phyloP scores from a whole-genome alignment of 2,797 vertebrate species.

The Thamnophis elegans region DNA sequence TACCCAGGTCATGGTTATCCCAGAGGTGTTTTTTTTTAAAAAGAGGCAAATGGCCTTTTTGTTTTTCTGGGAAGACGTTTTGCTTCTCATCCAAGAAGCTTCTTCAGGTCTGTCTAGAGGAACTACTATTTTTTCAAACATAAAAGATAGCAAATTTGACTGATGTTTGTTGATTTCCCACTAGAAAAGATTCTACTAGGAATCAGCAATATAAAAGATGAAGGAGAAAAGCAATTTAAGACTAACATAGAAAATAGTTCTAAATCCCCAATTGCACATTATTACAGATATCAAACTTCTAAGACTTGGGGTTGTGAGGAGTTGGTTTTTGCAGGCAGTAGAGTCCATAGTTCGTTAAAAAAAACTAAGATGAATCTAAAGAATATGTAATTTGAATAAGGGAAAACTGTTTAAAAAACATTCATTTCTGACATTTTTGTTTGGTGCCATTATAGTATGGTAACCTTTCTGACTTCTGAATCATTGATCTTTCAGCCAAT shows the following conservation, averaged over 20 bases:
- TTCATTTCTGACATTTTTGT: neutral
- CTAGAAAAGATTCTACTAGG: neutral
- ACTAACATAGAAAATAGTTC: neutral
- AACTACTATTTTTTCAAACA: neutral
- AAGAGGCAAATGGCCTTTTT: too few species aligned
- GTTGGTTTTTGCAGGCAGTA: neutral
- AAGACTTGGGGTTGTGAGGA: neutral
- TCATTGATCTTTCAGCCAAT: neutral
- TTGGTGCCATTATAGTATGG: neutral
- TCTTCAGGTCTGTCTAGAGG: too few species aligned
- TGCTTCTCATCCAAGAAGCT: too few species aligned
- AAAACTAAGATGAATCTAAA: neutral
- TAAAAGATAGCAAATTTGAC: neutral
- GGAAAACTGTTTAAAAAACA: neutral
- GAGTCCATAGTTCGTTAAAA: neutral
- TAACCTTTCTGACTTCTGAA: neutral
- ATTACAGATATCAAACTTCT: neutral
- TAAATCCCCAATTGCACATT: neutral
- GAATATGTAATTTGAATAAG: neutral
- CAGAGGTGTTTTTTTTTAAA: too few species aligned
- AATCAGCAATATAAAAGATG: neutral
- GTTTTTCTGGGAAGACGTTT: too few species aligned
- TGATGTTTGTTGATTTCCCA: neutral
- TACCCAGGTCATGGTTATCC: too few species aligned
- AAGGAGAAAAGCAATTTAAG: neutral